These are phyloP conservation scores for Drosophila rufa DNA, from an alignment of 1,140 invertebrate species.

Conservation along the genomic window DNA sequence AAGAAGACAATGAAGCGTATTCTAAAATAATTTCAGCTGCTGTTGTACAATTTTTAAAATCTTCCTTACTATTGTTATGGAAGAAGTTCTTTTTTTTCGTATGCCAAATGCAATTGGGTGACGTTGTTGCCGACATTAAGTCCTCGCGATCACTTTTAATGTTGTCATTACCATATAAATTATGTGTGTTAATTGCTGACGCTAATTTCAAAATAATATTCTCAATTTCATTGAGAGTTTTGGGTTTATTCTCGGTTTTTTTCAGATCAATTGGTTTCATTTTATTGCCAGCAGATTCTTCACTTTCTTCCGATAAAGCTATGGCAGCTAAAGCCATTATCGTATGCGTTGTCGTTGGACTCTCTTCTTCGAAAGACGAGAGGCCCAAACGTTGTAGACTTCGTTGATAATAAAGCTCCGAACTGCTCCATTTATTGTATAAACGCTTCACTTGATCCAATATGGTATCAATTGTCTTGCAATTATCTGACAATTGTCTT, in stretches of 20 bases:
- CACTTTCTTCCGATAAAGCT: conserved; percentile 58
- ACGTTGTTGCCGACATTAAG: not conserved
- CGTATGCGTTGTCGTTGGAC: conserved; percentile 46
- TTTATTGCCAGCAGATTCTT: not conserved
- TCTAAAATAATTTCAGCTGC: conserved; percentile 78
- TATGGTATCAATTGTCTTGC: conserved; percentile 45
- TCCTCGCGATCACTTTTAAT: conserved; percentile 16
- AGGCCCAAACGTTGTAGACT: conserved; percentile 65
- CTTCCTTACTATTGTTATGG: not conserved
- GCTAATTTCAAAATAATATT: conserved; percentile 61
- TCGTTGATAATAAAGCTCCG: conserved; percentile 64
- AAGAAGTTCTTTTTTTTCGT: conserved; percentile 19
- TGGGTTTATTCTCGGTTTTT: conserved; percentile 10
- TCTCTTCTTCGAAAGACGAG: conserved; percentile 16
- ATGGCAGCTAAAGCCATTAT: conserved; percentile 73
- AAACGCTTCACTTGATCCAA: conserved; percentile 55
- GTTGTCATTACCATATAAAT: conserved; percentile 16
- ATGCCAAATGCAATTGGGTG: conserved; percentile 75
- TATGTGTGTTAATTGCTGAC: conserved; percentile 15
- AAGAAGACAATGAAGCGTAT: conserved; percentile 56
- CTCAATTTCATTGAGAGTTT: conserved; percentile 60
- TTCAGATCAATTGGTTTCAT: conserved; percentile 6
- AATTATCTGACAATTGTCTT: conserved; percentile 42
- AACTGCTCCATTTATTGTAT: conserved; percentile 67
- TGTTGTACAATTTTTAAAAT: conserved; percentile 38